phyloP scores from a whole-genome alignment of 2,797 vertebrate species.

The Sebastes diploproa region DNA sequence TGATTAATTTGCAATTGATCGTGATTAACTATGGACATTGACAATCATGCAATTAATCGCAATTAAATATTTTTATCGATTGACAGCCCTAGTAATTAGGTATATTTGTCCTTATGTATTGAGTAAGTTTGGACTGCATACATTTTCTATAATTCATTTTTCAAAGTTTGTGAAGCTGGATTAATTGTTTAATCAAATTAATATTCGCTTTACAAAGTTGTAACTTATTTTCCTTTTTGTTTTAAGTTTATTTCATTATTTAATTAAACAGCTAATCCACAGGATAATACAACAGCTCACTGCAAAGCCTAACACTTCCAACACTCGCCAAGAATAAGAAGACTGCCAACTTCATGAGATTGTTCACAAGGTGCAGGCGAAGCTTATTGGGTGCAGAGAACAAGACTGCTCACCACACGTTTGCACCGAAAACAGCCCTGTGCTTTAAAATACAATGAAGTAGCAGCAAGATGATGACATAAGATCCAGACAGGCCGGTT shows the following conservation, averaged over 20 bases:
- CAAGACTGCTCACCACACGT: constrained; percentile 6
- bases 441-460: neutral
- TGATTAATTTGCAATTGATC: too few species aligned
- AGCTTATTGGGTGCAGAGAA: neutral
- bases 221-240: neutral
- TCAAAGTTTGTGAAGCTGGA: neutral
- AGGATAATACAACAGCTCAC: constrained; percentile 23
- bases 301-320: constrained; percentile 8
- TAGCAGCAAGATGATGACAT: neutral
- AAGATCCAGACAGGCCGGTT: neutral
- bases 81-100: neutral
- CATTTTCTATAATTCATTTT: neutral
- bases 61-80: too few species aligned
- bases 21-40: neutral
- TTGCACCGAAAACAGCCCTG: neutral
- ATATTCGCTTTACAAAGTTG: neutral
- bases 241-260: neutral
- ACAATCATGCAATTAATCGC: too few species aligned
- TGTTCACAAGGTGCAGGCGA: constrained; percentile 1
- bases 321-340: neutral
- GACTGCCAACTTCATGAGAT: neutral
- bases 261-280: constrained; percentile 8
- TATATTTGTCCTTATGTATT: neutral
- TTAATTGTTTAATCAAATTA: neutral
- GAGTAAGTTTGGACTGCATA: neutral